Evolutionary conservation across 2,888 invertebrate genomes (phyloP), one percentile per base, ranked within the genome.

Genomic region (Linnaemya tessellans): DNA sequence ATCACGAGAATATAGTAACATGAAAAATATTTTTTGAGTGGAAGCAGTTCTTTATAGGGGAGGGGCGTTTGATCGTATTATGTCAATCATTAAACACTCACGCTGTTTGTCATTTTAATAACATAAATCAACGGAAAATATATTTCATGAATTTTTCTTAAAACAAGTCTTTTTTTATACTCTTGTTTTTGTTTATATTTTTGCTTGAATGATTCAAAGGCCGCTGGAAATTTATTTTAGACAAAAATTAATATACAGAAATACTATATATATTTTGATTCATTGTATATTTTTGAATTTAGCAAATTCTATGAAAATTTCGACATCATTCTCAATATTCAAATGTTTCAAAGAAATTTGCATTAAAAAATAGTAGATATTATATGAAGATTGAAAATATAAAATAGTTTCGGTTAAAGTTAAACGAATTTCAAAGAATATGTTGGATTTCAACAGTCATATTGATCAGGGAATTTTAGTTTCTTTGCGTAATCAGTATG

Each of bases 281-380:
- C 65, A 82, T 11, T 65, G 3, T 49, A 30, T 68, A 81, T 81
- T 68, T 67, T 22, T 58, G 15, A 22, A 49, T 54, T 35, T 43
- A 1, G 46, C 15, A 38, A 70, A 77, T 82, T 71, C 70, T 54
- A 41, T 25, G 65, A 77, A 75, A 77, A 67, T 25, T 51, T 68
- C 20, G 51, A 67, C 46, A 25, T 22, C 15, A 74, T 62, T 62
- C 62, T 75, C 46, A 35, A 43, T 38, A 9, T 46, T 58, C 43
- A 49, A 64, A 62, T 62, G 46, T 8, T 58, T 13, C 65, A 80
- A 67, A 65, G n/a, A 1, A 51, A 58, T 65, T 46, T 35, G n/a
- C 30, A 30, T 49, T 51, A 58, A 75, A 56, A n/a, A 41, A 13
- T 11, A 54, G n/a, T 46, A 46, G 8, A 18, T 22, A 25, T n/a